Evolutionary conservation across 2,797 vertebrate genomes (phyloP).

Genomic region (Crypturellus tataupa): DNA sequence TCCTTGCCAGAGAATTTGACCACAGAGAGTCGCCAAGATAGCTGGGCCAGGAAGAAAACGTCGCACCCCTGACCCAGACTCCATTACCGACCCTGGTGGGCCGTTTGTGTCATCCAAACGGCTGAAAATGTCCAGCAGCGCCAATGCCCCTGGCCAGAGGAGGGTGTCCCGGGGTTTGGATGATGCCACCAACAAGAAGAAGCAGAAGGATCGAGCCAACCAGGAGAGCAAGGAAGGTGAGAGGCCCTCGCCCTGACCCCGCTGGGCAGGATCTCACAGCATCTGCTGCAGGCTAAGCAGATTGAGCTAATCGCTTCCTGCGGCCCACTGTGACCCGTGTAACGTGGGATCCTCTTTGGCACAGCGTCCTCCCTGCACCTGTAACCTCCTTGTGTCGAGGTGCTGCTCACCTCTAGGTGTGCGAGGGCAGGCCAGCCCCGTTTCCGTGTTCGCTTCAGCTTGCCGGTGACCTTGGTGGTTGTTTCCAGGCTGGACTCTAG

Average conservation of each 20-base stretch:
- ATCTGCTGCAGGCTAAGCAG: conserved; percentile 68
- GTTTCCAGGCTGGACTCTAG: neutral
- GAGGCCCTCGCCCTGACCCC: conserved; percentile 59
- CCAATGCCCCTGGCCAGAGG: conserved; percentile 84
- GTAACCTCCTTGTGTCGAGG: neutral
- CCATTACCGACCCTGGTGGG: conserved; percentile 92
- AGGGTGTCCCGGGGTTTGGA: conserved; percentile 86
- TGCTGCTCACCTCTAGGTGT: neutral
- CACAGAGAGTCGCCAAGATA: conserved; percentile 98
- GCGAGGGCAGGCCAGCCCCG: neutral
- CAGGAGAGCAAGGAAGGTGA: conserved; percentile 96
- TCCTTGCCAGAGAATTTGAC: conserved; percentile 91
- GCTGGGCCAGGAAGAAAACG: conserved; percentile 98
- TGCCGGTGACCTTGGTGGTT: accelerated
- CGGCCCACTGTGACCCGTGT: conserved; percentile 14
- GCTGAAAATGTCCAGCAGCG: conserved; percentile 95
- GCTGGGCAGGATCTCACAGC: neutral
- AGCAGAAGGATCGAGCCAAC: conserved; percentile 96
- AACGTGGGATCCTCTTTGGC: conserved; percentile 40
- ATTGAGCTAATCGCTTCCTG: conserved; percentile 69
- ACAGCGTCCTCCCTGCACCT: conserved; percentile 52
- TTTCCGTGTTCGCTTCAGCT: neutral
- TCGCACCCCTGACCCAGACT: conserved; percentile 97
- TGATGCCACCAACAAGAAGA: conserved; percentile 91
- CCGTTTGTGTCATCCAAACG: conserved; percentile 93